A percentile compares a stretch with the other conserved stretches of the same genome.
phyloP scores from a whole-genome alignment of 2,888 invertebrate species.

The Mallateleia sp. region DNA sequence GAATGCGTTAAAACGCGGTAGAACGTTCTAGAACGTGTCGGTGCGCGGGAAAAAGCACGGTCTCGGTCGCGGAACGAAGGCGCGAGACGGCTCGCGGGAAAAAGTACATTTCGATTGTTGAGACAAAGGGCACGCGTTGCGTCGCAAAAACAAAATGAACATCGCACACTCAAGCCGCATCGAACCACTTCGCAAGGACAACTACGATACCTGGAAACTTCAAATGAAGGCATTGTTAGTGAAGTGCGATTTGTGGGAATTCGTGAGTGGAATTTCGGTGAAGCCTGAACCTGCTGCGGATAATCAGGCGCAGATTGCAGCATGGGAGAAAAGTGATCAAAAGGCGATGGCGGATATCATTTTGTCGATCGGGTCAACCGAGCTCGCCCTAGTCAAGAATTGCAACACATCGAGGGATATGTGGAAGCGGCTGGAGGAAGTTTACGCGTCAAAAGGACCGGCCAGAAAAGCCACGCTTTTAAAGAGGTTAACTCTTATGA shows the following conservation, averaged over 20 bases:
- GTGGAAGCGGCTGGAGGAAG: neutral
- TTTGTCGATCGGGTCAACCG: neutral
- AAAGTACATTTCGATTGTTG: no score
- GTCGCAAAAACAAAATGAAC: neutral
- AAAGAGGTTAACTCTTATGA: no score
- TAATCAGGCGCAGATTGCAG: neutral
- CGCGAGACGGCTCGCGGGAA: no score
- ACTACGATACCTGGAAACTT: conserved; percentile 7
- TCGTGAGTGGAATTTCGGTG: neutral
- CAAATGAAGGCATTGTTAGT: conserved; percentile 11
- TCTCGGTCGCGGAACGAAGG: no score
- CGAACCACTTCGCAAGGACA: neutral
- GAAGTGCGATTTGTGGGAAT: neutral
- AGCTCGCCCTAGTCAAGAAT: neutral
- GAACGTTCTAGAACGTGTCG: no score
- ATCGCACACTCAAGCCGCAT: no score
- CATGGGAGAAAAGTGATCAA: neutral
- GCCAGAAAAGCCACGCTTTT: no score
- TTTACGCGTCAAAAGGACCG: no score
- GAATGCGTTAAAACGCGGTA: no score
- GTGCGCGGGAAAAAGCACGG: no score
- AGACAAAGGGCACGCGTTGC: no score
- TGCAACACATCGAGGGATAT: neutral
- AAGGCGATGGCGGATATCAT: conserved; percentile 2
- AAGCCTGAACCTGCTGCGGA: neutral